phyloP scores from a whole-genome alignment of 2,888 invertebrate species.

The Pyrocoelia pectoralis region DNA sequence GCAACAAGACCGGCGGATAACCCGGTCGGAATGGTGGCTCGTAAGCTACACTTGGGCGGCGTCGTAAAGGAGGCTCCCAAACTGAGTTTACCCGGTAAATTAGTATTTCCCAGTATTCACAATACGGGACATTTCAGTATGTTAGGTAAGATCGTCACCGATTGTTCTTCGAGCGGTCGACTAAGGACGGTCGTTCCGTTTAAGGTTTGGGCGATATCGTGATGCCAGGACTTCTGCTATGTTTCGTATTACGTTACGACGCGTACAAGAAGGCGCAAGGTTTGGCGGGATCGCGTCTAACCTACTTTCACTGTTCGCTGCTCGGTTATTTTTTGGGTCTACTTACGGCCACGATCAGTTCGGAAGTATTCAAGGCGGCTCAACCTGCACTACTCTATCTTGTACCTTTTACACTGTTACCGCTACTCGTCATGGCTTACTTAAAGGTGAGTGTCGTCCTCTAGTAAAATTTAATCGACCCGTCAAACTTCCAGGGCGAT shows the following conservation, averaged over 20 bases:
- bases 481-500: constrained; percentile 78
- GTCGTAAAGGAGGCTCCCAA: constrained; percentile 93
- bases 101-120: constrained; percentile 97
- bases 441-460: constrained; percentile 75
- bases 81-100: constrained; percentile 93
- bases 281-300: constrained; percentile 65
- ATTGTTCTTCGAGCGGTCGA: no score
- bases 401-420: constrained; percentile 96
- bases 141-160: constrained; percentile 65
- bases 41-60: constrained; percentile 90
- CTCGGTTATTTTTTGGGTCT: constrained; percentile 96
- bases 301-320: constrained; percentile 98
- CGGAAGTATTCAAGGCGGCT: constrained; percentile 97
- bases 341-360: constrained; percentile 95
- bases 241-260: constrained; percentile 96
- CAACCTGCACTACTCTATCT: constrained; percentile 97
- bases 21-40: constrained; percentile 92
- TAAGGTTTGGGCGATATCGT: constrained; percentile 81
- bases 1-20: constrained; percentile 88
- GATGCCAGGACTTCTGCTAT: constrained; percentile 94
- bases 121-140: constrained; percentile 97
- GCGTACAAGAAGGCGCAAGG: constrained; percentile 94
- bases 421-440: constrained; percentile 97
- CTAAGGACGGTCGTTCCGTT: no score
- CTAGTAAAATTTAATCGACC: background rate